Conservation (phyloP, 2,888 invertebrate species). For the Drosophila anceps region DNA sequence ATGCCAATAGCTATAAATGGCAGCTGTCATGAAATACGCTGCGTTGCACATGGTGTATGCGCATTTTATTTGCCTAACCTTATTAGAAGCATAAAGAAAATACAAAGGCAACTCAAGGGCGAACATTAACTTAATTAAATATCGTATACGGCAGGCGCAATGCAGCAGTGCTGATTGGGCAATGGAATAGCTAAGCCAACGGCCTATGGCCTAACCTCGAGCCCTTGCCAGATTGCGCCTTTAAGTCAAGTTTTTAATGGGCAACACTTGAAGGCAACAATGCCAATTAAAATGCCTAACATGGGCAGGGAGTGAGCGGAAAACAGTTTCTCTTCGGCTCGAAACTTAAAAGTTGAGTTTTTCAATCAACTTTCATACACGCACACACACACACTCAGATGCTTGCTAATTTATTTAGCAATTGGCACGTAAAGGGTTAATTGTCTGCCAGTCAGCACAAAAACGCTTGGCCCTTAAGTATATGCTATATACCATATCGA, state of each 20-base stretch:
- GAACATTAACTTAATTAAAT: constrained; percentile 66
- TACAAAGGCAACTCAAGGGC: constrained; percentile 28
- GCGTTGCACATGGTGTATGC: constrained; percentile 62
- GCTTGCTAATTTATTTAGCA: constrained; percentile 62
- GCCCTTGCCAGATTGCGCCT: constrained; percentile 46
- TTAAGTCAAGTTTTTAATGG: constrained; percentile 59
- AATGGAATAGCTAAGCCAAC: constrained; percentile 28
- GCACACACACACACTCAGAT: constrained; percentile 16
- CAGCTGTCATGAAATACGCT: constrained; percentile 32
- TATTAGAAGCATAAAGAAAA: constrained; percentile 34
- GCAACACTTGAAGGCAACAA: constrained; percentile 44
- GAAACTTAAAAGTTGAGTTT: constrained; percentile 23
- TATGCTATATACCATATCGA: constrained; percentile 55
- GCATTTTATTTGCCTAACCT: constrained; percentile 58
- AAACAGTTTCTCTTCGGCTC: constrained; percentile 45
- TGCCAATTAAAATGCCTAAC: constrained; percentile 65
- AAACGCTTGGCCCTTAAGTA: constrained; percentile 17
- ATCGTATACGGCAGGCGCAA: constrained; percentile 38
- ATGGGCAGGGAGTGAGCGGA: not conserved
- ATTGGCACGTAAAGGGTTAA: constrained; percentile 80
- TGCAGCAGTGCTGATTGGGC: constrained; percentile 41
- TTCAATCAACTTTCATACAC: constrained; percentile 52
- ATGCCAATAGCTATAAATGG: constrained; percentile 23
- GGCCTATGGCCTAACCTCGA: constrained; percentile 30
- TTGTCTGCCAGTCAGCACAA: constrained; percentile 70